Evolutionary conservation across 2,888 invertebrate genomes (phyloP).

Genomic region (Heliconius ethilla): DNA sequence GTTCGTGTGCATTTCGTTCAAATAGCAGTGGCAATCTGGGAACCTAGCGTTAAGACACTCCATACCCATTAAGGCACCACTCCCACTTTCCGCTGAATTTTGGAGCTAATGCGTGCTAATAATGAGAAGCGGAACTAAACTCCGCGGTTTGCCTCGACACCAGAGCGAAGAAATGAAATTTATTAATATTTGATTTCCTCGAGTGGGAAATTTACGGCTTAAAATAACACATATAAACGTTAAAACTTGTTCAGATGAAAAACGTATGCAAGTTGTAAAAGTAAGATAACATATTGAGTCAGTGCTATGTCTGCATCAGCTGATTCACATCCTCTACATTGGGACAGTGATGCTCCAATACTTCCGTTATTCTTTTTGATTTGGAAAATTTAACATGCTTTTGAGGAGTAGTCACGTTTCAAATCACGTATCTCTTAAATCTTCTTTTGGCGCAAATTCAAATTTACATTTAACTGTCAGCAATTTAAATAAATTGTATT

Average conservation of each 20-base stretch:
- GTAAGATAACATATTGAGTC: slow-evolving; percentile 68
- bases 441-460: slow-evolving; percentile 71
- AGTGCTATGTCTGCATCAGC: slow-evolving; percentile 61
- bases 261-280: slow-evolving; percentile 60
- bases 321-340: slow-evolving; percentile 70
- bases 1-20: too few species aligned
- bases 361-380: slow-evolving; percentile 70
- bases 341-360: slow-evolving; percentile 55
- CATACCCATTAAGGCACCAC: too few species aligned
- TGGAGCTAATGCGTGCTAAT: too few species aligned
- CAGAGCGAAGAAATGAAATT: too few species aligned
- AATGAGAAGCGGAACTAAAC: too few species aligned
- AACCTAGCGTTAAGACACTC: too few species aligned
- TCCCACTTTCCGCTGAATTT: too few species aligned
- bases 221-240: slow-evolving; percentile 48
- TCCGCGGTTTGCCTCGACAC: too few species aligned
- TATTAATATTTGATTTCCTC: too few species aligned
- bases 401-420: slow-evolving; percentile 57
- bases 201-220: too few species aligned
- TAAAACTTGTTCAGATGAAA: slow-evolving; percentile 54
- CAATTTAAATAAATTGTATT: not conserved
- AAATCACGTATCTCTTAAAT: slow-evolving; percentile 63
- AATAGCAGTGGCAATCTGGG: too few species aligned
- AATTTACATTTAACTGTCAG: slow-evolving; percentile 55
- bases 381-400: slow-evolving; percentile 63